phyloP scores from a whole-genome alignment of 2,888 invertebrate species.

The Polyommatus iphigenia region DNA sequence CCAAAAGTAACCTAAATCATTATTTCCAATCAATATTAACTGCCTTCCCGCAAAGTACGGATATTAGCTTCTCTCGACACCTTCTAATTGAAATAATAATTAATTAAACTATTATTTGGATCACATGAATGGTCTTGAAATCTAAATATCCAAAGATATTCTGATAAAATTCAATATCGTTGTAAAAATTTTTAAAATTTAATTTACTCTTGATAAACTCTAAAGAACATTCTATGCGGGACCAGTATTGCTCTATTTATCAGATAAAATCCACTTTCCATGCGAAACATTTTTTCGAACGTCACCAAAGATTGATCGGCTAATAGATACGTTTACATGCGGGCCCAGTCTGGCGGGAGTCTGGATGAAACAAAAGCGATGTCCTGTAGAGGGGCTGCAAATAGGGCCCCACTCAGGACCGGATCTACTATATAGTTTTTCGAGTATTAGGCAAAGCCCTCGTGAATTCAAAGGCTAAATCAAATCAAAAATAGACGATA shows the following conservation, averaged over 20 bases:
- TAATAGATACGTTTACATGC: constrained; percentile 19
- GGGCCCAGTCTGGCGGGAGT: constrained; percentile 4
- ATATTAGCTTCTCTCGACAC: not conserved
- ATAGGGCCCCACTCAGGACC: not conserved
- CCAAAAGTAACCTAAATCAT: not conserved
- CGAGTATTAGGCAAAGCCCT: not conserved
- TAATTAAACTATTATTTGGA: not conserved
- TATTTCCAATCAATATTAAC: not conserved
- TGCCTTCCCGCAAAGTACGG: not conserved
- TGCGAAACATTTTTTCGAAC: constrained; percentile 12
- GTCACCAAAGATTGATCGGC: constrained; percentile 11
- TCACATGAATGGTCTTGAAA: not conserved
- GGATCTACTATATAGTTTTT: not conserved
- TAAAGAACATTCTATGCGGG: not conserved
- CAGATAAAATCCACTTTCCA: not conserved
- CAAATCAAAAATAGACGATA: too few species aligned
- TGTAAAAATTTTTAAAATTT: not conserved
- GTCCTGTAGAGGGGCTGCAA: constrained; percentile 19
- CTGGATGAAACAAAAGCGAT: constrained; percentile 13
- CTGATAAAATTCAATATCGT: too few species aligned
- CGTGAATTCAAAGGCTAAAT: not conserved
- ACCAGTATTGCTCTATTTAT: constrained; percentile 12
- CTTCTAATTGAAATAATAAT: not conserved
- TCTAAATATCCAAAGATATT: too few species aligned
- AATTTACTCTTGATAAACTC: not conserved